Evolutionary conservation across 2,113 vertebrate genomes (phyloP).

Genomic region (Tylochromis polylepis): DNA sequence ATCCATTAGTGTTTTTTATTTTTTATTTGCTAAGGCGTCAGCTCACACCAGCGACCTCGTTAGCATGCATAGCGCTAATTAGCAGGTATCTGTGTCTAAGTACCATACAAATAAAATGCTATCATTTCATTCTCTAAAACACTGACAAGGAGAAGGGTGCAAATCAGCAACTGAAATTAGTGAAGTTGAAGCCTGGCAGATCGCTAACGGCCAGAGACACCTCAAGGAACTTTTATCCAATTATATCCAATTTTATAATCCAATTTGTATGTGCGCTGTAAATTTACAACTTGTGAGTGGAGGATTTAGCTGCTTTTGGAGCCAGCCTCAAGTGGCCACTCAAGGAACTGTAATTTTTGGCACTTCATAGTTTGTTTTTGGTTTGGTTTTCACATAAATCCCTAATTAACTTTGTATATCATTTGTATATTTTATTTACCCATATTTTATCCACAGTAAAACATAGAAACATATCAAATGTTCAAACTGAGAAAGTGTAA

Average conservation of each 20-base stretch:
- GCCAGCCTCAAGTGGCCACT: neutral
- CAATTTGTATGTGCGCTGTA: neutral
- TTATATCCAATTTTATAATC: neutral
- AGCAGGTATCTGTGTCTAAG: too few species aligned
- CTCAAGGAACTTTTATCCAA: neutral
- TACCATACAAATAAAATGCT: neutral
- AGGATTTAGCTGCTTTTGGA: neutral
- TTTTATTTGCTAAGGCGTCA: neutral
- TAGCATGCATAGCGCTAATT: neutral
- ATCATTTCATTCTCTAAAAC: neutral
- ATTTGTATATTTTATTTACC: neutral
- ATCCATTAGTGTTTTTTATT: neutral
- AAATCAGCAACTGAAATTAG: neutral
- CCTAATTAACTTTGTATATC: neutral
- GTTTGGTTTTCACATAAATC: neutral
- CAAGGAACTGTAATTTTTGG: neutral
- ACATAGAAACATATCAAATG: neutral
- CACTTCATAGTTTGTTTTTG: neutral
- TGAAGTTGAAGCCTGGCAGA: neutral
- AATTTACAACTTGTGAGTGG: neutral
- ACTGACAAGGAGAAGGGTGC: neutral
- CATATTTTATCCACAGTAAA: neutral
- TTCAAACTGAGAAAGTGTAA: neutral
- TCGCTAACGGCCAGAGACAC: neutral
- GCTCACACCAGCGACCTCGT: neutral